phyloP scores from a whole-genome alignment of 2,888 invertebrate genomes.

The Ectobius pallidus region DNA sequence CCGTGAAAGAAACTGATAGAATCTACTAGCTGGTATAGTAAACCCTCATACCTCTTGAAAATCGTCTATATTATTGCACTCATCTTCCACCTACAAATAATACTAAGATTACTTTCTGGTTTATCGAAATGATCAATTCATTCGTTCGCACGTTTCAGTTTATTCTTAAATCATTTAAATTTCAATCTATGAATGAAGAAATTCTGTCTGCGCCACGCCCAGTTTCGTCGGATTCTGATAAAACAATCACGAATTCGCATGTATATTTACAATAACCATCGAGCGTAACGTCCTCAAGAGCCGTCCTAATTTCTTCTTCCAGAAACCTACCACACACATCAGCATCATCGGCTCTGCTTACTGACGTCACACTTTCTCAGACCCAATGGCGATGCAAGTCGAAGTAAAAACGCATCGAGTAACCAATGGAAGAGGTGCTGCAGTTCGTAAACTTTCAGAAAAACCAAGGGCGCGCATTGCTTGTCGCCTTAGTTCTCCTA shows the following conservation, averaged over 20 bases:
- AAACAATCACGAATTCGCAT: not conserved
- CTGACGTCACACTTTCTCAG: slow-evolving; percentile 17
- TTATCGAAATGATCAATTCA: too few species aligned
- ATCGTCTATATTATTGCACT: too few species aligned
- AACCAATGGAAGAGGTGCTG: not conserved
- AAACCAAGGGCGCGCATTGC: slow-evolving; percentile 21
- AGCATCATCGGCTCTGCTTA: not conserved
- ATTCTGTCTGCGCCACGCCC: too few species aligned
- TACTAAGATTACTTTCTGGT: too few species aligned
- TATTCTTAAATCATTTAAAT: too few species aligned
- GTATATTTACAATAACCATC: not conserved
- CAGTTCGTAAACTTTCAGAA: slow-evolving; percentile 21
- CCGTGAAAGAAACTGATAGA: too few species aligned
- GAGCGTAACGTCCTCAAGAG: not conserved
- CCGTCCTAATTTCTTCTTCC: not conserved
- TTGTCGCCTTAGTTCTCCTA: slow-evolving; percentile 7
- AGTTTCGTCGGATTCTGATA: too few species aligned
- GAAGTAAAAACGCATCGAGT: slow-evolving; percentile 18
- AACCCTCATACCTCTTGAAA: too few species aligned
- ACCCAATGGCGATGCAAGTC: slow-evolving; percentile 15
- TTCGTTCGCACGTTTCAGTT: too few species aligned
- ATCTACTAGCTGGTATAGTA: too few species aligned
- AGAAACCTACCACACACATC: not conserved
- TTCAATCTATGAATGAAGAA: too few species aligned
- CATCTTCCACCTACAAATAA: too few species aligned